Conservation (phyloP, 2,888 invertebrate genomes). For the Meandrusa payeni region DNA sequence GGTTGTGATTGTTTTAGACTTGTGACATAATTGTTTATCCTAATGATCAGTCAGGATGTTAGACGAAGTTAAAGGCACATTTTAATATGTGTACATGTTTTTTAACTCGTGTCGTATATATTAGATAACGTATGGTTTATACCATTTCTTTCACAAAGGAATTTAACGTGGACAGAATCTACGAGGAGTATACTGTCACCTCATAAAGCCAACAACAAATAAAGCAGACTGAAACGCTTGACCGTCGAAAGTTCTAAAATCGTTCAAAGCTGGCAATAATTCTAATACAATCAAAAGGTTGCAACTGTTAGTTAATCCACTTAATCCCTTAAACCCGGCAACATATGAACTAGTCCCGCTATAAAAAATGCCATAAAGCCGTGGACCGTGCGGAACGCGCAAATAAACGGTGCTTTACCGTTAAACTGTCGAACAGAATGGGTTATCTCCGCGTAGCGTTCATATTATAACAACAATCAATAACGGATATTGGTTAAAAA, state of each 20-base stretch:
- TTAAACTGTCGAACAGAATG: slow-evolving; percentile 70
- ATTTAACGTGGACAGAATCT: no score
- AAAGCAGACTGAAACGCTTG: no score
- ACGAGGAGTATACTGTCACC: no score
- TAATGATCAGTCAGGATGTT: no score
- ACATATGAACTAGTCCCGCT: slow-evolving; percentile 67
- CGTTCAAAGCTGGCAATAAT: slow-evolving; percentile 26
- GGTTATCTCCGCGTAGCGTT: slow-evolving; percentile 44
- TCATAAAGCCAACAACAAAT: no score
- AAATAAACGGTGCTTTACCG: slow-evolving; percentile 58
- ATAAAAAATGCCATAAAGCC: slow-evolving; percentile 73
- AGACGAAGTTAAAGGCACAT: no score
- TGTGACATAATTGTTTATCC: no score
- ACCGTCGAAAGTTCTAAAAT: background rate
- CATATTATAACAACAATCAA: slow-evolving; percentile 29
- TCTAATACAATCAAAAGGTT: slow-evolving; percentile 28
- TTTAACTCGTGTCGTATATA: no score
- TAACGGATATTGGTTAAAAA: background rate
- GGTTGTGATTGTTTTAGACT: no score
- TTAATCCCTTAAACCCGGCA: slow-evolving; percentile 59
- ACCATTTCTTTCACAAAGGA: no score
- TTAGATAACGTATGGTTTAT: no score
- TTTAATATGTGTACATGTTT: no score
- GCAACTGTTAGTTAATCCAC: slow-evolving; percentile 42
- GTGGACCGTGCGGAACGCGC: slow-evolving; percentile 59